Percentiles rank a stretch among this genome's conserved stretches.
Evolutionary conservation across 2,797 vertebrate species (phyloP).

Genomic region (Rhinatrema bivittatum): DNA sequence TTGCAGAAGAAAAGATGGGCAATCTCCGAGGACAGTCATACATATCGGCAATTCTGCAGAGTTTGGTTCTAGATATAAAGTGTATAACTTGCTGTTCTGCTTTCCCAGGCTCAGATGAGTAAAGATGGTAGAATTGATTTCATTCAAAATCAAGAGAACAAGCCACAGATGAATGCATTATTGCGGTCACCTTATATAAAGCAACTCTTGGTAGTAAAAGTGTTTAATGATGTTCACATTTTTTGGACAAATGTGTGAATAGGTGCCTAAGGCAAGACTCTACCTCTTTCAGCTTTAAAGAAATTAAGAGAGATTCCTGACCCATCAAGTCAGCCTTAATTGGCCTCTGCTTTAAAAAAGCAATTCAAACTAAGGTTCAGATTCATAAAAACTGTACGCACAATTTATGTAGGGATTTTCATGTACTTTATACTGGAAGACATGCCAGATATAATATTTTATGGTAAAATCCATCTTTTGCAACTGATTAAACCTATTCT

Average conservation of each 20-base stretch:
- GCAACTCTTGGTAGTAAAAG: constrained; percentile 24
- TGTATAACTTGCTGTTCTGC: constrained; percentile 44
- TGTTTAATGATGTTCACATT: constrained; percentile 29
- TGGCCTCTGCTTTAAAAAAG: constrained; percentile 38
- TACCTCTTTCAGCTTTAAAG: constrained; percentile 31
- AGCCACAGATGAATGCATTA: constrained; percentile 37
- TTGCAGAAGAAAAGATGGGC: constrained; percentile 42
- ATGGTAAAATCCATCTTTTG: constrained; percentile 8
- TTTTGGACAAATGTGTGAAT: constrained; percentile 26
- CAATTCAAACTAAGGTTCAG: constrained; percentile 47
- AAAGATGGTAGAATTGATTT: constrained; percentile 43
- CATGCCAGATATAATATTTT: constrained; percentile 13
- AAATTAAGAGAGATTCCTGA: constrained; percentile 39
- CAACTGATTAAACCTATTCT: constrained; percentile 7
- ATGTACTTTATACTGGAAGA: not conserved
- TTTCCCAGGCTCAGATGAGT: constrained; percentile 35
- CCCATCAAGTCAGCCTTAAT: constrained; percentile 48
- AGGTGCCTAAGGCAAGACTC: constrained; percentile 35
- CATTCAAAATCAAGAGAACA: constrained; percentile 42
- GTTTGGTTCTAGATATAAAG: constrained; percentile 16
- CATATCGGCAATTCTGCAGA: constrained; percentile 35
- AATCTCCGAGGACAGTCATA: constrained; percentile 25
- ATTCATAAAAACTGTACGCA: constrained; percentile 36
- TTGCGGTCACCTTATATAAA: constrained; percentile 37
- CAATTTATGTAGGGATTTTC: constrained; percentile 21